Evolutionary conservation across 2,888 invertebrate genomes (phyloP).

Genomic region (Thecocarcelia acutangulata): DNA sequence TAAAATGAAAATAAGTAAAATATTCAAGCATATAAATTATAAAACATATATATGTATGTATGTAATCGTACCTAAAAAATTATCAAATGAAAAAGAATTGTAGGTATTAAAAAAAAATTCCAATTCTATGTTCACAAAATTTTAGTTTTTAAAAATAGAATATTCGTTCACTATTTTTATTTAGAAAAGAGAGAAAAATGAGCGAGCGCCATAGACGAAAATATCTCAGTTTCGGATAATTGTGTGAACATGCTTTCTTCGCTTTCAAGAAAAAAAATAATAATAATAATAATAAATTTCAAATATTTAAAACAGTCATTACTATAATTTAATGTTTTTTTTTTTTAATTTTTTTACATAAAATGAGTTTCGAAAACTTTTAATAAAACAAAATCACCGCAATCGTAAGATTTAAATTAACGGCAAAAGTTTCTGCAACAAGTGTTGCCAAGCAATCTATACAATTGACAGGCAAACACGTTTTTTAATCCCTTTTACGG

Average conservation of each 20-base stretch:
- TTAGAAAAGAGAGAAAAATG: constrained; percentile 43
- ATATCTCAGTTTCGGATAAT: constrained; percentile 48
- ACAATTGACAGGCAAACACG: too few relatives aligned
- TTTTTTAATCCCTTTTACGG: too few relatives aligned
- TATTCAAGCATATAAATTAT: constrained; percentile 51
- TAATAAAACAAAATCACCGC: too few relatives aligned
- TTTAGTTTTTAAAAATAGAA: constrained; percentile 74
- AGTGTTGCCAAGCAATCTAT: too few relatives aligned
- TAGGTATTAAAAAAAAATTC: constrained; percentile 5
- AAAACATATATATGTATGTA: constrained; percentile 38
- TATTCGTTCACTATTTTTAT: constrained; percentile 76
- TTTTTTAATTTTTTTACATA: neutral
- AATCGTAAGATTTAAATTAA: too few relatives aligned
- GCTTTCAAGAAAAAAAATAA: constrained; percentile 5
- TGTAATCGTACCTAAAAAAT: too few relatives aligned
- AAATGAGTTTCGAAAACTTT: too few relatives aligned
- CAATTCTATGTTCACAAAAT: constrained; percentile 48
- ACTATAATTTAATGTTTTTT: constrained; percentile 11
- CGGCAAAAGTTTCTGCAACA: too few relatives aligned
- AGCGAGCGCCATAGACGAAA: constrained; percentile 30
- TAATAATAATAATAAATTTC: neutral
- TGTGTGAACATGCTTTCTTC: constrained; percentile 16
- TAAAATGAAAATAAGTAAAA: constrained; percentile 48
- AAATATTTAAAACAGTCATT: constrained; percentile 1
- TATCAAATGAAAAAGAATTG: constrained; percentile 29